These are phyloP conservation scores for Eptesicus fuscus DNA, from an alignment of 2,113 vertebrate species.

Conservation along the genomic window DNA sequence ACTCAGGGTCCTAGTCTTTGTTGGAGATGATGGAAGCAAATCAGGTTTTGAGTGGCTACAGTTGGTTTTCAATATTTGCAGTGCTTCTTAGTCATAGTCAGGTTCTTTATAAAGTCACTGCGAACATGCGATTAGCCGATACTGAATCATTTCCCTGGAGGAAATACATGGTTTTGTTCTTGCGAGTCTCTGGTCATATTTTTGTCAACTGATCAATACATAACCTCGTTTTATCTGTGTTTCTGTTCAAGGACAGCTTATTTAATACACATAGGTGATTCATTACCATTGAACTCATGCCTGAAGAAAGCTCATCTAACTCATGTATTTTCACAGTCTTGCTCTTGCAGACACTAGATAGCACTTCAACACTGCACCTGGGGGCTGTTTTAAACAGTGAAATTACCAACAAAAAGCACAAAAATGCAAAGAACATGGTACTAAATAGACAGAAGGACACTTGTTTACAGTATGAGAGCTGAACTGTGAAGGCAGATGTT, in stretches of 20 bases:
- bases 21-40: neutral
- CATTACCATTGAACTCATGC: neutral
- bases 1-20: neutral
- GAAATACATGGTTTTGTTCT: neutral
- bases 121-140: neutral
- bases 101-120: neutral
- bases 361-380: too few species aligned
- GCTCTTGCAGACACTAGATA: neutral
- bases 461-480: neutral
- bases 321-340: neutral
- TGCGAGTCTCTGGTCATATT: neutral
- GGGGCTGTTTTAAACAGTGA: neutral
- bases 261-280: neutral
- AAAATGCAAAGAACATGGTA: neutral
- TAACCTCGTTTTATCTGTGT: neutral
- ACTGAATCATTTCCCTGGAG: neutral
- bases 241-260: neutral
- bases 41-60: neutral
- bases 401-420: neutral
- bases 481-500: neutral
- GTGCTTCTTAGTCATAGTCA: neutral
- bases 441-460: neutral
- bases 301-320: neutral
- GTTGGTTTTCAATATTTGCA: neutral
- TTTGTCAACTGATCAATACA: neutral